phyloP scores from a whole-genome alignment of 2,888 invertebrate species.

The Lysandra bellargus region DNA sequence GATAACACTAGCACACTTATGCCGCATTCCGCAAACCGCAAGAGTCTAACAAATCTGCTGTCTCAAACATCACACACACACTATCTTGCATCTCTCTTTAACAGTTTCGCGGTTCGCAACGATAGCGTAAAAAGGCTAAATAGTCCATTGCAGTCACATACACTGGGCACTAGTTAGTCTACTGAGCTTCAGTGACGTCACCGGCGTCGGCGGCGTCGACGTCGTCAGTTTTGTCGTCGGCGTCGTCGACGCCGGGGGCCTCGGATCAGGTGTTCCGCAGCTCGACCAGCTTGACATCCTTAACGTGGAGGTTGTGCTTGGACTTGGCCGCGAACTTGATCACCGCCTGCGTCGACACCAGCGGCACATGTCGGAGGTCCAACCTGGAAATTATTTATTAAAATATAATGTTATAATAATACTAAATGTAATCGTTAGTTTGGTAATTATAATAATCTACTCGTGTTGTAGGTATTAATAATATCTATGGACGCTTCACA shows the following conservation, averaged over 20 bases:
- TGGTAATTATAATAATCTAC: background rate
- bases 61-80: background rate
- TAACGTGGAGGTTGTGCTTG: slow-evolving; percentile 88
- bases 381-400: slow-evolving; percentile 59
- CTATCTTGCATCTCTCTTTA: background rate
- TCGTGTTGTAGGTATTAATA: too few relatives aligned
- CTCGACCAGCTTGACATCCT: slow-evolving; percentile 89
- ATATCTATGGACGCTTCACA: too few relatives aligned
- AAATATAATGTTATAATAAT: background rate
- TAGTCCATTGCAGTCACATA: background rate
- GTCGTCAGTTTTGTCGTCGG: slow-evolving; percentile 36
- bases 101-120: background rate
- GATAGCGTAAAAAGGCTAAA: background rate
- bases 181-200: background rate
- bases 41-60: background rate
- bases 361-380: slow-evolving; percentile 89
- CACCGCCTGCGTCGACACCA: slow-evolving; percentile 89
- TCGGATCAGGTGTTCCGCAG: slow-evolving; percentile 75
- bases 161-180: background rate
- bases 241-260: slow-evolving; percentile 41
- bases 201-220: background rate
- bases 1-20: background rate
- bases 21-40: background rate
- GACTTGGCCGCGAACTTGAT: slow-evolving; percentile 92
- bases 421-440: background rate